Evolutionary conservation across 2,888 invertebrate species (phyloP).

Genomic region (Lasioglossum marginatum): DNA sequence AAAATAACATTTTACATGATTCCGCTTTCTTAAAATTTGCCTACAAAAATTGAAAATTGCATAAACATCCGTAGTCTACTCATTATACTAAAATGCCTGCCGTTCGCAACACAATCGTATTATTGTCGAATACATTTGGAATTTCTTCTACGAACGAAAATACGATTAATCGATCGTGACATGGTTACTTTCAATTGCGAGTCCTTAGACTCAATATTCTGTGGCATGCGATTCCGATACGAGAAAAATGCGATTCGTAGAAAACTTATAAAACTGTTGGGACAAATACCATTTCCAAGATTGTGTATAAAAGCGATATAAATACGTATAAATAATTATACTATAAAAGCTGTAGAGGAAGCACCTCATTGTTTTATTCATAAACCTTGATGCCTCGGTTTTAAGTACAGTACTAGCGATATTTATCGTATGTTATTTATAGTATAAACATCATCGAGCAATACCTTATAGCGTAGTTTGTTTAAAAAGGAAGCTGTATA

Average conservation of each 20-base stretch:
- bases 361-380: conserved; percentile 13
- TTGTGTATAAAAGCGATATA: conserved; percentile 54
- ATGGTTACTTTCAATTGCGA: neutral
- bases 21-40: no score
- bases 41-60: no score
- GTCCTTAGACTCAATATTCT: neutral
- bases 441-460: conserved; percentile 3
- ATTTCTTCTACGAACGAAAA: neutral
- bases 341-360: conserved; percentile 42
- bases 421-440: conserved; percentile 2
- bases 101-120: neutral
- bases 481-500: neutral
- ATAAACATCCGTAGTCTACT: no score
- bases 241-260: conserved; percentile 11
- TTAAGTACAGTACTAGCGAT: conserved; percentile 11
- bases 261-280: conserved; percentile 35
- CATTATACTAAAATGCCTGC: neutral
- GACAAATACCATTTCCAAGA: neutral
- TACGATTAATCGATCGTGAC: neutral
- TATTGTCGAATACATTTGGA: conserved; percentile 8
- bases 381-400: conserved; percentile 10
- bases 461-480: neutral
- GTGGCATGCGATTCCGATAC: neutral
- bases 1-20: no score
- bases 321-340: conserved; percentile 53